Conservation (phyloP, 1,140 invertebrate genomes). For the Caenorhabditis briggsae region DNA sequence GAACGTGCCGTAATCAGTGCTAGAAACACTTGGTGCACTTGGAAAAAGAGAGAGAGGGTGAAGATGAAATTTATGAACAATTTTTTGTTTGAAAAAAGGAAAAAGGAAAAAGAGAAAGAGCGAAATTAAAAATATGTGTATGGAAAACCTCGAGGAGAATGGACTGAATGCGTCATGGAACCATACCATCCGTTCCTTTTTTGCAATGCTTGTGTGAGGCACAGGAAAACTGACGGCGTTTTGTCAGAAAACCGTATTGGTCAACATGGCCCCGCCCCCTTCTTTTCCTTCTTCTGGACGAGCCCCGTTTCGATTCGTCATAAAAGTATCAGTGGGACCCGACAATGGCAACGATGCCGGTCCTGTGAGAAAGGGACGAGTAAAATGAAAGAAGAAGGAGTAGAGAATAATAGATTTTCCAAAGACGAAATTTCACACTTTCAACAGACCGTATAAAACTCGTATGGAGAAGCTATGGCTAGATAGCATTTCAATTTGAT, state of each 20-base stretch:
- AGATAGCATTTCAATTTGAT: constrained; percentile 35
- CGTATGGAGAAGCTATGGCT: background rate
- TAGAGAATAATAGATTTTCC: background rate
- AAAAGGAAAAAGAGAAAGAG: background rate
- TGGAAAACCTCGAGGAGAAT: constrained; percentile 11
- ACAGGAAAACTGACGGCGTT: constrained; percentile 15
- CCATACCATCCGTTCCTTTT: constrained; percentile 44
- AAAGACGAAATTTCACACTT: constrained; percentile 45
- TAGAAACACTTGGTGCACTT: background rate
- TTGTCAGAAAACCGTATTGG: constrained; percentile 50
- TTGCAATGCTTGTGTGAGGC: constrained; percentile 22
- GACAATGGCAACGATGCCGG: constrained; percentile 13
- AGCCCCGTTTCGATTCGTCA: constrained; percentile 14
- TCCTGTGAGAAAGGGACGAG: too few species aligned
- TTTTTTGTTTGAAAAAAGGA: background rate
- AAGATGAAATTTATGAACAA: background rate
- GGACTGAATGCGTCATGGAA: constrained; percentile 26
- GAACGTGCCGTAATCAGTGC: constrained; percentile 37
- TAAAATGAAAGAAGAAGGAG: background rate
- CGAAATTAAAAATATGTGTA: constrained; percentile 1
- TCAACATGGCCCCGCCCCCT: constrained; percentile 20
- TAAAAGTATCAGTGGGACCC: background rate
- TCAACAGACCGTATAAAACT: constrained; percentile 53
- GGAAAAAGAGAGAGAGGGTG: background rate
- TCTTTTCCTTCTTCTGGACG: background rate